phyloP scores from a whole-genome alignment of 2,888 invertebrate genomes.

The Maniola hyperantus region DNA sequence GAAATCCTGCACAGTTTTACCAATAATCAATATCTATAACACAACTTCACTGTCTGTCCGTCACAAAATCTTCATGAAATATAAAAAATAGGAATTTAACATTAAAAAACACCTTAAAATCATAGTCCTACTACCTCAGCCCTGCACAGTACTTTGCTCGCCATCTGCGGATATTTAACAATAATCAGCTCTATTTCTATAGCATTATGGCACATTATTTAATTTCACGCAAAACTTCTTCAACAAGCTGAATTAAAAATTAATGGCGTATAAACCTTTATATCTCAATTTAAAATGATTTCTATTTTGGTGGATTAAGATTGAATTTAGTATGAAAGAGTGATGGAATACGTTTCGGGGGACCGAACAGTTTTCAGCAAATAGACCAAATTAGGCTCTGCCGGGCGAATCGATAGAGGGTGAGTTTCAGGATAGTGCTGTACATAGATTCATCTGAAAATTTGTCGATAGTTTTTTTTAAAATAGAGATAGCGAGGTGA shows the following conservation, averaged over 20 bases:
- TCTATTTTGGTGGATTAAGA: neutral
- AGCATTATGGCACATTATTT: neutral
- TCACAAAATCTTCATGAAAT: conserved; percentile 28
- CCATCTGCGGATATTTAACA: neutral
- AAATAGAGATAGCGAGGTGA: too few relatives aligned
- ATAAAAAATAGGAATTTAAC: conserved; percentile 10
- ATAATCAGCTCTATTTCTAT: conserved; percentile 11
- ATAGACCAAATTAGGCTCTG: conserved; percentile 70
- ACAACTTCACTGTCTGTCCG: conserved; percentile 21
- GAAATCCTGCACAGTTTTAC: neutral
- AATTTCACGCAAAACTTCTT: conserved; percentile 11
- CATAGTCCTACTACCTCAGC: conserved; percentile 31
- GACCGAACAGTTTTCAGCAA: conserved; percentile 45
- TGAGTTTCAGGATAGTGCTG: conserved; percentile 54
- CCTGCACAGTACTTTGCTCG: conserved; percentile 23
- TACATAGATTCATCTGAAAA: neutral
- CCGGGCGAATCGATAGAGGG: conserved; percentile 71
- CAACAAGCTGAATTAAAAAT: neutral
- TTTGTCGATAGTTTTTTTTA: conserved; percentile 40
- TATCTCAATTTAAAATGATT: conserved; percentile 4
- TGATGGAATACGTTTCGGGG: conserved; percentile 16
- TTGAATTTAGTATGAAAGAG: conserved; percentile 9
- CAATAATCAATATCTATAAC: neutral
- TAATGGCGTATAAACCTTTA: conserved; percentile 16
- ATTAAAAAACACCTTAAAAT: conserved; percentile 26